Conservation (phyloP, 2,113 vertebrate genomes). For the Alectura lathami region DNA sequence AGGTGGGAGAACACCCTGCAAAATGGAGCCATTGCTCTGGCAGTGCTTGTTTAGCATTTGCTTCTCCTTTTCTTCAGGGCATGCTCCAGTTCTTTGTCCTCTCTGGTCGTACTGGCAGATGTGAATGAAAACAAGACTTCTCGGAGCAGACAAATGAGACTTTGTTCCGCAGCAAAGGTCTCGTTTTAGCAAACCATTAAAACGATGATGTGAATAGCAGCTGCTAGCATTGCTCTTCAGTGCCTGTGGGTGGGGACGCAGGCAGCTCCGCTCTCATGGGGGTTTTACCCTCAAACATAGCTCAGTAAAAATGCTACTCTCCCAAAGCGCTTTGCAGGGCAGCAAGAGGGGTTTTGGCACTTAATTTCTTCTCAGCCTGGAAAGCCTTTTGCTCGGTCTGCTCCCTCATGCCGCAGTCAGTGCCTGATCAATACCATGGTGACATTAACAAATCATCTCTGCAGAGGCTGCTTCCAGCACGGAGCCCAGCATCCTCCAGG, state of each 20-base stretch:
- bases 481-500: accelerated
- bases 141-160: neutral
- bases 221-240: neutral
- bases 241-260: neutral
- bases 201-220: neutral
- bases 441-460: neutral
- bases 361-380: neutral
- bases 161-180: neutral
- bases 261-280: neutral
- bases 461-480: neutral
- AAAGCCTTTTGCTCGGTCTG: neutral
- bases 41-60: neutral
- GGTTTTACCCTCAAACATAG: accelerated
- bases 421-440: accelerated
- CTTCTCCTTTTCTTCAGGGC: accelerated
- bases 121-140: neutral
- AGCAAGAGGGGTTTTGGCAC: neutral
- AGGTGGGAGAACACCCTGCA: accelerated
- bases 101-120: neutral
- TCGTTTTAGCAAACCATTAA: neutral
- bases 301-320: neutral
- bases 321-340: neutral
- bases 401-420: accelerated
- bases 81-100: neutral
- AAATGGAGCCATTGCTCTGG: neutral